A percentile compares a stretch with the other conserved stretches of the same genome.
Conservation (phyloP, 2,888 invertebrate genomes). For the Plebejus argus region DNA sequence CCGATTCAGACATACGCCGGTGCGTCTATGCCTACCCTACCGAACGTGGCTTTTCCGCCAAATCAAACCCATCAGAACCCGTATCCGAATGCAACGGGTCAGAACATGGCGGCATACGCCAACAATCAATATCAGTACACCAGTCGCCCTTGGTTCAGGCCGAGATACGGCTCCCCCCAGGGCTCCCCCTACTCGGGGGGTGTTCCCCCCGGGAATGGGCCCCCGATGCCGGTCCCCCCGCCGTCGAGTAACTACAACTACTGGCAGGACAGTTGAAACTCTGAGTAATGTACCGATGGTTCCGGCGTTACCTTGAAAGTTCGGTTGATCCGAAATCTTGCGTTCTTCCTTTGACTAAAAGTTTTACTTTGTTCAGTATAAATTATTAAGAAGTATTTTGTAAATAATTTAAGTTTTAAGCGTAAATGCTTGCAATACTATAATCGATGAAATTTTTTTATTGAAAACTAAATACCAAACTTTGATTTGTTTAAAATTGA, state of each 20-base stretch:
- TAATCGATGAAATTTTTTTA: neutral
- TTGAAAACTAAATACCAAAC: neutral
- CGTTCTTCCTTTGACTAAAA: slow-evolving; percentile 9
- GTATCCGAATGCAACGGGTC: slow-evolving; percentile 73
- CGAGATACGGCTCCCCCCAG: slow-evolving; percentile 70
- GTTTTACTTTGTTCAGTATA: slow-evolving; percentile 32
- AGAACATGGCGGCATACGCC: slow-evolving; percentile 73
- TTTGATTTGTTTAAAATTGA: neutral
- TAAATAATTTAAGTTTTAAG: neutral
- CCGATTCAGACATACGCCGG: slow-evolving; percentile 63
- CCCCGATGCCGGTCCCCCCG: slow-evolving; percentile 68
- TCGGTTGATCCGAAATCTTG: slow-evolving; percentile 27
- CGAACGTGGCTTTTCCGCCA: slow-evolving; percentile 61
- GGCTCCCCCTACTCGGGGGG: slow-evolving; percentile 66
- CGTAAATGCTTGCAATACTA: neutral
- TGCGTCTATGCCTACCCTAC: slow-evolving; percentile 58
- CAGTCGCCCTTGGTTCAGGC: slow-evolving; percentile 72
- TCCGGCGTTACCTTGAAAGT: slow-evolving; percentile 33
- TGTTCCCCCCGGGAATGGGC: slow-evolving; percentile 57
- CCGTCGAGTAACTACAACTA: slow-evolving; percentile 70
- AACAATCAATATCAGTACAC: slow-evolving; percentile 72
- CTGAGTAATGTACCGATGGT: slow-evolving; percentile 49
- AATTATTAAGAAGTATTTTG: slow-evolving; percentile 33
- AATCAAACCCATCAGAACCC: slow-evolving; percentile 70
- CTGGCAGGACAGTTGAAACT: slow-evolving; percentile 75